Evolutionary conservation across 2,888 invertebrate genomes (phyloP).

Genomic region (Aspidiotus destructor): DNA sequence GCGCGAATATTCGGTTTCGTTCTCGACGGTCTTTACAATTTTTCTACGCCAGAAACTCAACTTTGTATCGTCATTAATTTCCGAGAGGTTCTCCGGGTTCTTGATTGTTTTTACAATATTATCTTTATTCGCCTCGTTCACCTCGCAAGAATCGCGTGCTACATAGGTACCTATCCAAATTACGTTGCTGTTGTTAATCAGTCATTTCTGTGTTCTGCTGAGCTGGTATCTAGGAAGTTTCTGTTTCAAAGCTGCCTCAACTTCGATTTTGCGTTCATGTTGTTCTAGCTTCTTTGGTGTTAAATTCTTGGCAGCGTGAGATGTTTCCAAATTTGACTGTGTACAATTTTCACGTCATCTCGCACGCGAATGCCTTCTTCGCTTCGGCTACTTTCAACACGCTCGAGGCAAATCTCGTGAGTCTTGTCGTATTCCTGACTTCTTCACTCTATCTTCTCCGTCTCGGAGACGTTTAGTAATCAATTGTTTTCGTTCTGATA

Average conservation of each 20-base stretch:
- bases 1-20: constrained; percentile 16
- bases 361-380: too few relatives aligned
- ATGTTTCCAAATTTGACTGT: background rate
- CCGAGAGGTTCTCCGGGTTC: constrained; percentile 34
- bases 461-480: background rate
- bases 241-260: constrained; percentile 20
- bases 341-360: too few relatives aligned
- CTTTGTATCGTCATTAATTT: constrained; percentile 23
- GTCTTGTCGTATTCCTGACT: background rate
- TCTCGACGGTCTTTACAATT: constrained; percentile 7
- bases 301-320: background rate
- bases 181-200: background rate
- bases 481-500: background rate
- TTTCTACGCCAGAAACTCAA: constrained; percentile 15
- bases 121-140: constrained; percentile 27
- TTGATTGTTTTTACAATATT: constrained; percentile 32
- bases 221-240: constrained; percentile 12
- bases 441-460: background rate
- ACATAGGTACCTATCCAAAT: background rate
- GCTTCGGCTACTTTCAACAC: too few relatives aligned
- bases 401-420: too few relatives aligned
- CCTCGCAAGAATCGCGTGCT: background rate
- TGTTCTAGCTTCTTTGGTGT: background rate
- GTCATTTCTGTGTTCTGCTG: background rate
- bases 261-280: background rate